These are phyloP conservation scores for Tupaia tana DNA, from an alignment of 2,113 vertebrate genomes.

Conservation along the genomic window DNA sequence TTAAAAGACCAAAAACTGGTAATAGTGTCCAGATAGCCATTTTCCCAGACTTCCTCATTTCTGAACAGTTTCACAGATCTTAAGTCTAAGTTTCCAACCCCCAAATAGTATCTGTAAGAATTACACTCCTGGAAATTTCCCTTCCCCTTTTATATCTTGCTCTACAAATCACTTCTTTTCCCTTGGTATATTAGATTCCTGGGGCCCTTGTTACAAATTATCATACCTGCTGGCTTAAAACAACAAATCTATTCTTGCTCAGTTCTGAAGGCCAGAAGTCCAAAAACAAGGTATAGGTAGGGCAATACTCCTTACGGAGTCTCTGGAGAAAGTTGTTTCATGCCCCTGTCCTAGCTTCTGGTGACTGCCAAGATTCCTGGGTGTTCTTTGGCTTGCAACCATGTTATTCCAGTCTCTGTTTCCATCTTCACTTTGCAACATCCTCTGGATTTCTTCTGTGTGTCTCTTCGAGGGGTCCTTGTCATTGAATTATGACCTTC, in stretches of 20 bases:
- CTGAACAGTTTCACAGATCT: not conserved
- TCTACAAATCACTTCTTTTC: not conserved
- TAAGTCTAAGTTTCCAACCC: not conserved
- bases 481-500: not conserved
- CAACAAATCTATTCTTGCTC: not conserved
- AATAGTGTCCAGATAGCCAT: fast-evolving
- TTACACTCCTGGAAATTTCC: not conserved
- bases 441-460: not conserved
- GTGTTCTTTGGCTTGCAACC: not conserved
- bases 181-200: not conserved
- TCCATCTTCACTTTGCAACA: not conserved
- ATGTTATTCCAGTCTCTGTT: fast-evolving
- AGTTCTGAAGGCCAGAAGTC: not conserved
- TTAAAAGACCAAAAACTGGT: not conserved
- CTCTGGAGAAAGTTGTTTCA: fast-evolving
- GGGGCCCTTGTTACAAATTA: not conserved
- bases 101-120: not conserved
- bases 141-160: not conserved
- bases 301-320: fast-evolving
- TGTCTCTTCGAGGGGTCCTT: not conserved
- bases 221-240: not conserved
- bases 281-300: not conserved
- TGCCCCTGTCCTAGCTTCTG: not conserved
- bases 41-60: not conserved
- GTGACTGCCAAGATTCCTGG: too few species aligned